Evolutionary conservation across 2,888 invertebrate genomes (phyloP).

Genomic region (Blastobasis adustella): DNA sequence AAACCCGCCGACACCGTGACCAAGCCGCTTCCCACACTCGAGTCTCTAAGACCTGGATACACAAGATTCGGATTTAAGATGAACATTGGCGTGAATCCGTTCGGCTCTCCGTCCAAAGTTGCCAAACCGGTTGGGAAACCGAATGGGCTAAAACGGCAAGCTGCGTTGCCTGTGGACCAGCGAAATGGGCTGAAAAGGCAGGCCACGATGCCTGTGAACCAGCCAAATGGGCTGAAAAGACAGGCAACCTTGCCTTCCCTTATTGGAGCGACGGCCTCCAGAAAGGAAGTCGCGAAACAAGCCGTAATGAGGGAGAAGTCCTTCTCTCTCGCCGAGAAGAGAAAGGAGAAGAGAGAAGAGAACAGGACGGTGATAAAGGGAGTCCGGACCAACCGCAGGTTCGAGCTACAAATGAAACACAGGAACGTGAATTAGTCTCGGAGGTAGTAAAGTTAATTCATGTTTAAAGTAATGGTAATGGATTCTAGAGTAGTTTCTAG

Average conservation of each 20-base stretch:
- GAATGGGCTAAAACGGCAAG: conserved; percentile 14
- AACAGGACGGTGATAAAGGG: conserved; percentile 75
- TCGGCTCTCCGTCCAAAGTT: conserved; percentile 35
- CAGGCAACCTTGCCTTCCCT: conserved; percentile 34
- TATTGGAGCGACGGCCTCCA: conserved; percentile 29
- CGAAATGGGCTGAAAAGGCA: not conserved
- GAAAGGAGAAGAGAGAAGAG: conserved; percentile 41
- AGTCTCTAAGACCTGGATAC: conserved; percentile 40
- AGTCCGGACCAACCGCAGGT: conserved; percentile 81
- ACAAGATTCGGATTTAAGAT: conserved; percentile 69
- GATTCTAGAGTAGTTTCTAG: too few relatives aligned
- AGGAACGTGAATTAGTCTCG: conserved; percentile 56
- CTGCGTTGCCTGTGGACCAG: not conserved
- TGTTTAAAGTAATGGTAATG: too few relatives aligned
- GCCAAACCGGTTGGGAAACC: conserved; percentile 20
- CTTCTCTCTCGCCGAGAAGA: conserved; percentile 35
- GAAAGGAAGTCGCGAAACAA: conserved; percentile 43
- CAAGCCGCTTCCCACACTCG: conserved; percentile 23
- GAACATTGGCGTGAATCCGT: conserved; percentile 54
- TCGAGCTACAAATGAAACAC: conserved; percentile 82
- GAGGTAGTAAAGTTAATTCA: too few relatives aligned
- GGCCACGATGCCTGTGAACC: not conserved
- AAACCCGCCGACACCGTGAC: conserved; percentile 29
- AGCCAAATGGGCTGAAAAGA: conserved; percentile 6
- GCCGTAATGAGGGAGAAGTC: conserved; percentile 53